phyloP scores from a whole-genome alignment of 2,113 vertebrate species.

The Heterotilapia buettikoferi region DNA sequence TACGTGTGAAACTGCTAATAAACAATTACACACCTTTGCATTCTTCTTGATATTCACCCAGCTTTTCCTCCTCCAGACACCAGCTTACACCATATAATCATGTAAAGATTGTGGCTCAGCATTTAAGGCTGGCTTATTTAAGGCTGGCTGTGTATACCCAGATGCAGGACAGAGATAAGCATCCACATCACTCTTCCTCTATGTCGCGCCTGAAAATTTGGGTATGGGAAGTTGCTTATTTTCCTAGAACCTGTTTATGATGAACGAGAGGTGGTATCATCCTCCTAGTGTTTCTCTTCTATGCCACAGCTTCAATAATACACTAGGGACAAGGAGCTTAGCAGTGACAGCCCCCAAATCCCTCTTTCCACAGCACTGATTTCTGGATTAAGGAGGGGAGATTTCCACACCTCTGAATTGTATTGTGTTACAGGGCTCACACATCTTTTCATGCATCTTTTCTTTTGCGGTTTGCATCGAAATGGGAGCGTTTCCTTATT shows the following conservation, averaged over 20 bases:
- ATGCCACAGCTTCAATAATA: slow-evolving; percentile 47
- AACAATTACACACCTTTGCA: slow-evolving; percentile 6
- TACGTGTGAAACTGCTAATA: not conserved
- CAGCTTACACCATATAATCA: not conserved
- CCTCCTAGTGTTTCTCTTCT: slow-evolving; percentile 34
- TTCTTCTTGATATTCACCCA: not conserved
- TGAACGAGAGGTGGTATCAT: slow-evolving; percentile 22
- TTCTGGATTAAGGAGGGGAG: slow-evolving; percentile 66
- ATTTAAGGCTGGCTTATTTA: not conserved
- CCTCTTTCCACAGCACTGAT: slow-evolving; percentile 62
- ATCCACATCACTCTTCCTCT: slow-evolving; percentile 3
- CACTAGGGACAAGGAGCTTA: slow-evolving; percentile 61
- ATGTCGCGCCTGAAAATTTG: slow-evolving; percentile 10
- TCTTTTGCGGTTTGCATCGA: slow-evolving; percentile 6
- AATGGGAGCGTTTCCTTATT: slow-evolving; percentile 49
- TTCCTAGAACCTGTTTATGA: slow-evolving; percentile 37
- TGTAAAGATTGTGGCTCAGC: not conserved
- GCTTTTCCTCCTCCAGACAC: not conserved
- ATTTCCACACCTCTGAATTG: slow-evolving; percentile 66
- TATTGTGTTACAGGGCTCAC: slow-evolving; percentile 48
- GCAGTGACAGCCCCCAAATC: slow-evolving; percentile 62
- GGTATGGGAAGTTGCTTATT: slow-evolving; percentile 5
- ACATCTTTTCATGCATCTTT: slow-evolving; percentile 61
- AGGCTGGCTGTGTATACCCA: not conserved
- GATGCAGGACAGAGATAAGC: slow-evolving; percentile 33